phyloP scores from a whole-genome alignment of 2,797 vertebrate genomes.

The Clarias laeviceps region DNA sequence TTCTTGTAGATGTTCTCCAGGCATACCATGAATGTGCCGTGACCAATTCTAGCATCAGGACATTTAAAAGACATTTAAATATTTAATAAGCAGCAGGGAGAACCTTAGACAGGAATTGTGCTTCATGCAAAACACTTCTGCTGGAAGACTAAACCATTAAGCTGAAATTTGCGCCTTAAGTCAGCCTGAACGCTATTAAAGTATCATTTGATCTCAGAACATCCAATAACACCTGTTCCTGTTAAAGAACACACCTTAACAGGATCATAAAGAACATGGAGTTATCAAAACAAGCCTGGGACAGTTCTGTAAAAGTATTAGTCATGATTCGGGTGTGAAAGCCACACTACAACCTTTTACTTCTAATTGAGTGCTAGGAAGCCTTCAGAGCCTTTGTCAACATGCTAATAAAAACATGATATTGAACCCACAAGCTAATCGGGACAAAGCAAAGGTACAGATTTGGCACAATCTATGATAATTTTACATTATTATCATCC shows the following conservation, averaged over 20 bases:
- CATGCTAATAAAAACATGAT: neutral
- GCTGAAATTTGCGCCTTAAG: neutral
- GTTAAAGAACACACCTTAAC: neutral
- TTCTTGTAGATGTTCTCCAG: conserved; percentile 89
- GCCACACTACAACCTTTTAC: too few relatives aligned
- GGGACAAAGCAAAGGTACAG: neutral
- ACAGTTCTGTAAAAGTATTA: neutral
- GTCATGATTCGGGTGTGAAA: neutral
- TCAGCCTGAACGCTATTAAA: neutral
- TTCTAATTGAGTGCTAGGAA: neutral
- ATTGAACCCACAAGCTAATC: neutral
- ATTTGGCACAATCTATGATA: neutral
- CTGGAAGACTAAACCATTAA: neutral
- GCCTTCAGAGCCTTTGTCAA: neutral
- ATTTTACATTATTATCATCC: neutral
- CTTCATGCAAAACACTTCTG: neutral
- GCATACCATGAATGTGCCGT: conserved; percentile 88
- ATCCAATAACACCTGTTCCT: neutral
- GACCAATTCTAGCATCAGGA: conserved; percentile 79
- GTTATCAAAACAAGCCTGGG: neutral
- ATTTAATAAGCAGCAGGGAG: conserved; percentile 2
- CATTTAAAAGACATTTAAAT: neutral
- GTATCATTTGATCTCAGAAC: neutral
- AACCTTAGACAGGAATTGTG: neutral
- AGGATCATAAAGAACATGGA: neutral